These are phyloP conservation scores for Drosophila engyochracea DNA, from an alignment of 2,888 invertebrate species.

Conservation along the genomic window DNA sequence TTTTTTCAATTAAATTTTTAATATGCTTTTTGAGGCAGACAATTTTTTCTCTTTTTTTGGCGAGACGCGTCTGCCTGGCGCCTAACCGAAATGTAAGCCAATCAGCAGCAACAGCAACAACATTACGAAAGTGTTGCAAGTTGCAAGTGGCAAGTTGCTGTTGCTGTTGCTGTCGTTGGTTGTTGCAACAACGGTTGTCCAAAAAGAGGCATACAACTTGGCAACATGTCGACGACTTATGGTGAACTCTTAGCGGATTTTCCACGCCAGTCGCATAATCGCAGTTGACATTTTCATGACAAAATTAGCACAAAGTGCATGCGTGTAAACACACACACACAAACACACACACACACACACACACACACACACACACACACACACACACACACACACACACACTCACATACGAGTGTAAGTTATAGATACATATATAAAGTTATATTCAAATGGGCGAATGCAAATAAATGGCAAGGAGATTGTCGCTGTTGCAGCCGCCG, in stretches of 20 bases:
- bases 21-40: slow-evolving; percentile 56
- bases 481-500: slow-evolving; percentile 67
- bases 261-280: slow-evolving; percentile 57
- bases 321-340: slow-evolving; percentile 33
- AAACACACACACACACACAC: slow-evolving; percentile 3
- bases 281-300: slow-evolving; percentile 73
- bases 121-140: neutral
- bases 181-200: slow-evolving; percentile 17
- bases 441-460: slow-evolving; percentile 70
- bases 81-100: slow-evolving; percentile 62
- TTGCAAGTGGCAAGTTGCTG: neutral
- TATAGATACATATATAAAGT: slow-evolving; percentile 46
- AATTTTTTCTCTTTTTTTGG: slow-evolving; percentile 25
- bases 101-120: slow-evolving; percentile 19
- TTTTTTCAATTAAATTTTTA: slow-evolving; percentile 69
- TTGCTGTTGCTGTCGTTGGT: neutral
- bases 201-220: slow-evolving; percentile 53
- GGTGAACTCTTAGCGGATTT: slow-evolving; percentile 45
- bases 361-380: slow-evolving; percentile 6
- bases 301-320: slow-evolving; percentile 75
- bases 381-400: slow-evolving; percentile 8
- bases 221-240: slow-evolving; percentile 33
- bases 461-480: slow-evolving; percentile 75
- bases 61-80: slow-evolving; percentile 68
- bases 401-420: slow-evolving; percentile 5